These are phyloP conservation scores for Busseola fusca DNA, from an alignment of 2,888 invertebrate genomes.

Conservation along the genomic window DNA sequence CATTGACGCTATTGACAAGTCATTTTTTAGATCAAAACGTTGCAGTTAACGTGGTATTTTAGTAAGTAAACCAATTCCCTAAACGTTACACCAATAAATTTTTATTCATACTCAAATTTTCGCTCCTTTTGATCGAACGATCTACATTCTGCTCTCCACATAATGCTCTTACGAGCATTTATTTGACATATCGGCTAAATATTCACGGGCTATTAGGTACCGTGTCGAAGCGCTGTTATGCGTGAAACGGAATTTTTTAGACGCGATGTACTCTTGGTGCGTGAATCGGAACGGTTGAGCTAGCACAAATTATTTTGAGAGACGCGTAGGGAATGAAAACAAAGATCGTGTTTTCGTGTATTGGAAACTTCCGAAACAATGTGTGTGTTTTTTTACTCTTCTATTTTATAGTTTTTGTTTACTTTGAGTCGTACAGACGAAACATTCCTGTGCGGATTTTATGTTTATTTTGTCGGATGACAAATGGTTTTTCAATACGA, in stretches of 20 bases:
- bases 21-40: too few relatives aligned
- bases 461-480: background rate
- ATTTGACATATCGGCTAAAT: constrained; percentile 60
- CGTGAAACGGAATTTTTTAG: constrained; percentile 46
- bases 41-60: too few relatives aligned
- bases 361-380: constrained; percentile 17
- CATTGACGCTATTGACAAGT: too few relatives aligned
- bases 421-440: background rate
- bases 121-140: constrained; percentile 35
- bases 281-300: constrained; percentile 52
- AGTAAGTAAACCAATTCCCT: background rate
- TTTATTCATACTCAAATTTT: constrained; percentile 3
- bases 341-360: constrained; percentile 14
- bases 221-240: constrained; percentile 47
- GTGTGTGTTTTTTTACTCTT: background rate
- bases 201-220: constrained; percentile 59
- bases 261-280: constrained; percentile 38
- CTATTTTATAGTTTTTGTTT: background rate
- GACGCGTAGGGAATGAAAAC: constrained; percentile 39
- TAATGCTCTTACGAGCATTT: constrained; percentile 45
- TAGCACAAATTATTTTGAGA: constrained; percentile 56
- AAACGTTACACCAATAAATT: background rate
- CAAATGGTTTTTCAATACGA: background rate
- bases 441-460: background rate
- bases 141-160: constrained; percentile 25